Evolutionary conservation across 2,888 invertebrate species (phyloP).

Genomic region (Drosophila merina): DNA sequence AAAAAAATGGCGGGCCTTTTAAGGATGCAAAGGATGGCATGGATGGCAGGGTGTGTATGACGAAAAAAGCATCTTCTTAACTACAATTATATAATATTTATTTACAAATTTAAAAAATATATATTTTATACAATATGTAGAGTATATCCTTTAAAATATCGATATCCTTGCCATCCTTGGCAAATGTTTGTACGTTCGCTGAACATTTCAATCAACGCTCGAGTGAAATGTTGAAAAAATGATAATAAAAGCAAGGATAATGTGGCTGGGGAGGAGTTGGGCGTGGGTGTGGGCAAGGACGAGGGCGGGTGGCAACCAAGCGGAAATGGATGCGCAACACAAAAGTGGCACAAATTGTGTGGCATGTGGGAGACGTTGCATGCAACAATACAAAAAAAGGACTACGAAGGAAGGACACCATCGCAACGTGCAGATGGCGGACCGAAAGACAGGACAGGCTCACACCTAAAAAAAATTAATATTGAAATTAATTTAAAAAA

Average conservation of each 20-base stretch:
- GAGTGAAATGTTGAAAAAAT: conserved; percentile 74
- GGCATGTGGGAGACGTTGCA: conserved; percentile 57
- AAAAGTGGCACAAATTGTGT: conserved; percentile 78
- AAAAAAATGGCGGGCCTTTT: conserved; percentile 12
- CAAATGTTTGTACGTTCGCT: conserved; percentile 49
- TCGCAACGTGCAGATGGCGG: not conserved
- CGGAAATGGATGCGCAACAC: conserved; percentile 78
- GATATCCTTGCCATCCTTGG: conserved; percentile 4
- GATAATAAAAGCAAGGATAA: conserved; percentile 74
- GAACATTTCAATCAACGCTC: conserved; percentile 79
- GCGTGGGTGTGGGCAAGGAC: conserved; percentile 13
- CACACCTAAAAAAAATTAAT: not conserved
- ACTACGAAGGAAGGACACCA: conserved; percentile 2
- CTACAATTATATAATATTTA: too few species aligned
- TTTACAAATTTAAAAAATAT: too few species aligned
- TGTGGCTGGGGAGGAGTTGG: conserved; percentile 44
- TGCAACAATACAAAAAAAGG: conserved; percentile 4
- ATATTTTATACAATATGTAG: not conserved
- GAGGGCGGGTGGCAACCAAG: conserved; percentile 55
- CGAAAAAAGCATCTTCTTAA: too few species aligned
- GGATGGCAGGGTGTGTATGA: too few species aligned
- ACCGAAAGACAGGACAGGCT: not conserved
- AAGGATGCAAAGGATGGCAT: too few species aligned
- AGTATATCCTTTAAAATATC: conserved; percentile 3
- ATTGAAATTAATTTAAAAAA: not conserved